Evolutionary conservation across 2,113 vertebrate genomes (phyloP).

Genomic region (Erpornis zantholeuca): DNA sequence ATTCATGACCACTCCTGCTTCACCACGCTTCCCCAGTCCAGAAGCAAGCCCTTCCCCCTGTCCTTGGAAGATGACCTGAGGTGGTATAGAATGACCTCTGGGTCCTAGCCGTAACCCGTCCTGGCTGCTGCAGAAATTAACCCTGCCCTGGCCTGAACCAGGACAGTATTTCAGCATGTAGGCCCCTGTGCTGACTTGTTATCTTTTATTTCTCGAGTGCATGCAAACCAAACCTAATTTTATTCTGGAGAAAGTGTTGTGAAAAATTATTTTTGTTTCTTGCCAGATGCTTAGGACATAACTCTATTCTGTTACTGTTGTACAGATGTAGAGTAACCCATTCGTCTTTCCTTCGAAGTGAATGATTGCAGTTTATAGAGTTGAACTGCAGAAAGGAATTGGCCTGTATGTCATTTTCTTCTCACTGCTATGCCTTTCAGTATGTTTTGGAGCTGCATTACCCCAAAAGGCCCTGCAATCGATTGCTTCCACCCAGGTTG

Average conservation of each 20-base stretch:
- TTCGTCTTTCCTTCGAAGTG: not conserved
- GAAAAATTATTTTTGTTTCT: not conserved
- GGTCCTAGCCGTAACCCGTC: accelerated
- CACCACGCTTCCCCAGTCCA: accelerated
- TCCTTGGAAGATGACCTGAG: not conserved
- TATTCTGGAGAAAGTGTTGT: not conserved
- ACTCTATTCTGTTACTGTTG: not conserved
- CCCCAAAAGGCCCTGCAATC: not conserved
- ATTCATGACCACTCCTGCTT: accelerated
- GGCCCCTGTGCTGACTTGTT: not conserved
- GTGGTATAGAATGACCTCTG: not conserved
- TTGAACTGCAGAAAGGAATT: conserved; percentile 8
- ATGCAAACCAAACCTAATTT: not conserved
- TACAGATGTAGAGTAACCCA: not conserved
- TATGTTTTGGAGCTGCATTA: not conserved
- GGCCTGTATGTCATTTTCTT: conserved; percentile 9
- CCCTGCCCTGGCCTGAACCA: not conserved
- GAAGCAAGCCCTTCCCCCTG: not conserved
- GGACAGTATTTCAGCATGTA: not conserved
- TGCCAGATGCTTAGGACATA: not conserved
- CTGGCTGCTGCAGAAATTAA: not conserved
- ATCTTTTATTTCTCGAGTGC: not conserved
- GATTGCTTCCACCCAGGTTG: not conserved
- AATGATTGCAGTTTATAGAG: conserved; percentile 1
- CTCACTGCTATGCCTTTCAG: not conserved